Evolutionary conservation across 2,797 vertebrate genomes (phyloP), one percentile per base, ranked within the genome.

Genomic region (Artibeus jamaicensis): DNA sequence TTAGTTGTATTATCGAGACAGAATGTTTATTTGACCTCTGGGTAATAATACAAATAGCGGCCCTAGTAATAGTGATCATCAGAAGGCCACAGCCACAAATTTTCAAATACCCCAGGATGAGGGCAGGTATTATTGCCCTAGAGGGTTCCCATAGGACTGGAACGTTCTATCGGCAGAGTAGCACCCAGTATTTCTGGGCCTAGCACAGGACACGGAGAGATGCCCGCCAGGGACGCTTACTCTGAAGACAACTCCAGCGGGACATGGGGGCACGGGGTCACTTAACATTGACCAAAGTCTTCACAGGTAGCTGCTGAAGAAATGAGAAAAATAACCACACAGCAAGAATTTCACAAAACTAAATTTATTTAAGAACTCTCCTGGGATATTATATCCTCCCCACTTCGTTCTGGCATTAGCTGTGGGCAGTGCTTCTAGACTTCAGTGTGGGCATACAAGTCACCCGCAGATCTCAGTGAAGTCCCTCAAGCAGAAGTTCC

Each of bases 311-410:
- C 5, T 88, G 79, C 21, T 79, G 18, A 82, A 81, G 24, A 70
- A 87, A 67, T 48, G 21, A 77, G 77, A 29, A 55, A 29, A 59
- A 93, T 14, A 34, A 92, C 32, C 44, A 79, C 53, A 81, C 29
- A 59, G 16, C 22, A 70, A 37, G 10, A 96, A 65, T 26, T 57
- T 77, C 24, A 12, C 4, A 46, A 76, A 78, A 79, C 29, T 70
- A 46, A 44, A 67, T 85, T 92, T 83, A 96, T 94, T 94, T 22
- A 65, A 37, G 29, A 78, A 73, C 70, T 57, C 39, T 81, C 42
- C 37, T 22, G 15, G 3, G 48, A 19, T 6, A 37, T 19, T 14
- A 29, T 1, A 9, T 14, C 4, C 6, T 34, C 50, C 32, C 34
- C 6, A 4, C 39, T 10, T 50, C 39, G 15, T 76, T 85, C 22